A percentile compares a stretch with the other conserved stretches of the same genome.
Conservation (phyloP, 1,140 invertebrate genomes). For the Drosophila lowei region DNA sequence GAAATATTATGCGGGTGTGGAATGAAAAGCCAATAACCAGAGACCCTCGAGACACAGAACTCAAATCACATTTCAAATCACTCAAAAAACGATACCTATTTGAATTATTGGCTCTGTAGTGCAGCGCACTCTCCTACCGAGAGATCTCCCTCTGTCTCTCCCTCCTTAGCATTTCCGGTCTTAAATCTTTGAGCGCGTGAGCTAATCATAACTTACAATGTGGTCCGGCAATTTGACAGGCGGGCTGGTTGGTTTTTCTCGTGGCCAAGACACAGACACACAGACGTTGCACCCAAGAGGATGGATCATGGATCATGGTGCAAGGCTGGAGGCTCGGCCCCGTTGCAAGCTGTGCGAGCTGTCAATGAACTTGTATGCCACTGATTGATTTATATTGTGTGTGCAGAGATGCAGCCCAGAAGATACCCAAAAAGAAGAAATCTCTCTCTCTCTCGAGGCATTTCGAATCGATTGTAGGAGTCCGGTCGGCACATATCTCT, state of each 20-base stretch:
- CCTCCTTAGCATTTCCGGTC: slow-evolving; percentile 62
- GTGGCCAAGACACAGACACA: slow-evolving; percentile 4
- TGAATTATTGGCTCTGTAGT: slow-evolving; percentile 70
- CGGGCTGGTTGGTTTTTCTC: slow-evolving; percentile 28
- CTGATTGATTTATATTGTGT: slow-evolving; percentile 83
- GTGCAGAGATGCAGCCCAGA: slow-evolving; percentile 35
- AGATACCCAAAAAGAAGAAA: too few species aligned
- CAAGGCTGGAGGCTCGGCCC: slow-evolving; percentile 45
- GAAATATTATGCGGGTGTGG: slow-evolving; percentile 62
- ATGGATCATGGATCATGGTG: slow-evolving; percentile 69
- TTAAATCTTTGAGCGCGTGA: slow-evolving; percentile 79
- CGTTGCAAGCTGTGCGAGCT: slow-evolving; percentile 78
- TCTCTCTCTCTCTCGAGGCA: too few species aligned
- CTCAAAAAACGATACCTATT: slow-evolving; percentile 77
- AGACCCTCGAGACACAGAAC: slow-evolving; percentile 7
- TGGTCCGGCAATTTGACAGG: slow-evolving; percentile 79
- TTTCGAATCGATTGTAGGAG: too few species aligned
- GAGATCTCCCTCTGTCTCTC: background rate
- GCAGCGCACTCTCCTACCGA: slow-evolving; percentile 1
- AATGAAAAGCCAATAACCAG: slow-evolving; percentile 62
- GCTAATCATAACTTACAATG: slow-evolving; percentile 82
- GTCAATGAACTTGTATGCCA: slow-evolving; percentile 80
- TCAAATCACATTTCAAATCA: slow-evolving; percentile 76
- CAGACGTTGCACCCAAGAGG: background rate
- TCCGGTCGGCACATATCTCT: slow-evolving; percentile 37